Evolutionary conservation across 2,113 vertebrate species (phyloP), one percentile per base, ranked within the genome.

Genomic region (Micromys minutus): DNA sequence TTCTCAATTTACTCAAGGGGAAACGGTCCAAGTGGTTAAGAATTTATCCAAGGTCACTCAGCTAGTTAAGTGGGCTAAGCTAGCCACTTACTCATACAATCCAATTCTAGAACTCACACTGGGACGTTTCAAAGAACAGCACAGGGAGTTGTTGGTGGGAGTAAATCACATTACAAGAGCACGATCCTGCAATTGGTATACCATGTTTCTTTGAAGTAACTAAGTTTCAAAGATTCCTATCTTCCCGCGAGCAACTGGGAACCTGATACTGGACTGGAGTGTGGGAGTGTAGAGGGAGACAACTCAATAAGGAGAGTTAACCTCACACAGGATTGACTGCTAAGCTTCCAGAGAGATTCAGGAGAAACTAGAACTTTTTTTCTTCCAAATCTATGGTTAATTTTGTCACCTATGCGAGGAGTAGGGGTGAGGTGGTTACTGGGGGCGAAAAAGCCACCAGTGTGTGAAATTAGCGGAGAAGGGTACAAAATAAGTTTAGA

Each of bases 21-120:
- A 95, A 96, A 90, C 89, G 65, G 94, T 91, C 94, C 65, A 97
- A 96, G 90, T 93, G 89, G 95, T 96, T 94, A 96, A 96, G 91
- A 97, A 97, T 71, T 93, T 96, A 97, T 55, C 96, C 95, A 96
- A 97, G 97, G 97, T 97, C 97, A 97, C 95, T 94, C 71, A 71
- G 89, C 95, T 97, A 95, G 89, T 94, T 93, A 97, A 97, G 94
- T 95, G 89, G 42, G 94, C 94, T 96, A 95, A 95, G 59, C 90
- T 31, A 24, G 67, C 79, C 12, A 89, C 97, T 96, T 91, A 93
- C 79, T 92, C 77, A 65, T 24, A 65, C 93, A 93, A 97, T 96
- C 63, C 93, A 95, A 94, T 79, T 93, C 92, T 95, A 88, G 69
- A 65, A 93, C 71, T 95, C 84, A 79, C 47, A 69, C 21, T 3